Base-by-base conservation (phyloP, 2,888 invertebrate species). In the Phyllotreta striolata region DNA sequence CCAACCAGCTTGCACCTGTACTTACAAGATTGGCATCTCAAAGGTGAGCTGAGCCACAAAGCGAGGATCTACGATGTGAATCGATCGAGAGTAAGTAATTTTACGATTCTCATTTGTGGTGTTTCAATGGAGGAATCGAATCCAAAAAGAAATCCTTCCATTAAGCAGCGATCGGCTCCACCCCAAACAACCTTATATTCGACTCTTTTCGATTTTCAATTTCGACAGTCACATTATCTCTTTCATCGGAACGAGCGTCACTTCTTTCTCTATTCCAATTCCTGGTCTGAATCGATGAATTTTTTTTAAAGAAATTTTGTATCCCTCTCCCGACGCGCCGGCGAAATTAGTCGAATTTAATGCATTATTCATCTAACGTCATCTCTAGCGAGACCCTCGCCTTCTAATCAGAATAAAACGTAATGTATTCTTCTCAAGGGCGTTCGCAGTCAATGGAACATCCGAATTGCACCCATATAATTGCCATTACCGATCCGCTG, bases 21-120 rank as follows among this genome's bases (percentile, higher is more conserved):
- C 68, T 80, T 85, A 58, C 83, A 84, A 64, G 84, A 83, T 56
- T 85, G 85, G 85, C 83, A 84, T 64, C 78, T 85, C 55, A 85
- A 85, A 72, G 82, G 81, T 65, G 84, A 85, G 74, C 76, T 80
- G 59, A 80, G 78, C 35, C 65, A 74, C 62, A 78, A 78, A 72
- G 80, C 80, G 49, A 78, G 76, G 73, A 79, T 79, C 66, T 82
- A 81, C 72, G 82, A 80, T 60, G 71, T 60, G 4, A 59, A 59
- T 35, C 34, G n/a, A 58, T 38, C 58, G 14, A 1, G 8, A 38
- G 60, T 60, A 60, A 60, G 60, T 43, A 52, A 24, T 24, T 24
- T 24, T n/a, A n/a, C n/a, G n/a, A n/a, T n/a, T n/a, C n/a, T 13
- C 2, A 14, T 24, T 46, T n/a, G 14, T 1, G 5, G 35, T 49